Evolutionary conservation across 2,797 vertebrate species (phyloP).

Genomic region (Lateolabrax maculatus): DNA sequence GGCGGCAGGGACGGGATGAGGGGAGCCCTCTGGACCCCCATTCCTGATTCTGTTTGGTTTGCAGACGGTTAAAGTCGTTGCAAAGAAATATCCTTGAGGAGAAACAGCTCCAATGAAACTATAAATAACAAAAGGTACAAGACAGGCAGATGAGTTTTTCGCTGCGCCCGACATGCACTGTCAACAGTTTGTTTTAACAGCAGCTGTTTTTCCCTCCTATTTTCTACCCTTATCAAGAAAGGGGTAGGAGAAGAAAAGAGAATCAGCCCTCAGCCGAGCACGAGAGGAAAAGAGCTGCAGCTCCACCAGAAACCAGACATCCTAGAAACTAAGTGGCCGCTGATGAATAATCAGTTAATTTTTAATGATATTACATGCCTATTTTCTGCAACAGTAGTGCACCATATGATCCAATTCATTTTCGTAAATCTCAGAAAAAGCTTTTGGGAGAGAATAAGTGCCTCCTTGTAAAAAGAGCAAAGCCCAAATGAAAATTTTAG

Average conservation of each 20-base stretch:
- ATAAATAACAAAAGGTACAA: constrained; percentile 62
- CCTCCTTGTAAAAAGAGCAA: constrained; percentile 19
- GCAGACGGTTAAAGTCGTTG: constrained; percentile 28
- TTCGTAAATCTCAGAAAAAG: constrained; percentile 24
- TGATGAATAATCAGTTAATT: constrained; percentile 44
- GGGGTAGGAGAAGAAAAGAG: constrained; percentile 20
- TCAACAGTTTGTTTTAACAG: constrained; percentile 61
- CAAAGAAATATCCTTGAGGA: constrained; percentile 45
- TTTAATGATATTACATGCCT: constrained; percentile 22
- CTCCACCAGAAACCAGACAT: constrained; percentile 37
- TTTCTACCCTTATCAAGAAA: constrained; percentile 49
- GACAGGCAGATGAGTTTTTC: constrained; percentile 61
- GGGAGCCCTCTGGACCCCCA: constrained; percentile 39
- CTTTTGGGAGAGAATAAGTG: not conserved
- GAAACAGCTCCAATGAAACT: constrained; percentile 28
- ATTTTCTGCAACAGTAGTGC: constrained; percentile 35
- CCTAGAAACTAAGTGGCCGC: constrained; percentile 22
- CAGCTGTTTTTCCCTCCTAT: constrained; percentile 53
- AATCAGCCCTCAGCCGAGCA: constrained; percentile 19
- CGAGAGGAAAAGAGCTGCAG: not conserved
- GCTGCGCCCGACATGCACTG: constrained; percentile 33
- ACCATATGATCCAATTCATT: constrained; percentile 21
- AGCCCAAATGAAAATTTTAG: constrained; percentile 19
- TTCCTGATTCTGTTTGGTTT: constrained; percentile 49
- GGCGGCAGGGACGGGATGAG: not conserved